phyloP scores from a whole-genome alignment of 2,113 vertebrate species.

The Muntiacus reevesi region DNA sequence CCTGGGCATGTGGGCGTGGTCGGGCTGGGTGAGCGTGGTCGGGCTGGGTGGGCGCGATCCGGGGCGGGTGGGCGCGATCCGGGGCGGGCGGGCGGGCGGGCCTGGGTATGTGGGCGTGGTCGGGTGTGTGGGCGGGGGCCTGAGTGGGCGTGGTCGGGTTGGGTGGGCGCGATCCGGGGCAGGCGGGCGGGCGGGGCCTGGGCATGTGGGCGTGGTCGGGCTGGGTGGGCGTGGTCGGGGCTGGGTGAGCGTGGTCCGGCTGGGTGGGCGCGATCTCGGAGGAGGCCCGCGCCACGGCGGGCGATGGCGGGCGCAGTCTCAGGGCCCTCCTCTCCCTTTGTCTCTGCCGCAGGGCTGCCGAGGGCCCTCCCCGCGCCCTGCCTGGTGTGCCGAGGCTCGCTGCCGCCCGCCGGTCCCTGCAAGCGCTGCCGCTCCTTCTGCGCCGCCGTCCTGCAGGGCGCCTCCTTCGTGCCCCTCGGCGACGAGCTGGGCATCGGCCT shows the following conservation, averaged over 20 bases:
- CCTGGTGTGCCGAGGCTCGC: background rate
- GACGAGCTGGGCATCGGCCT: background rate
- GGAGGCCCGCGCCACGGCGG: too few relatives aligned
- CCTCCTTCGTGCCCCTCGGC: background rate
- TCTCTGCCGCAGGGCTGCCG: background rate
- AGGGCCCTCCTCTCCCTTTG: background rate
- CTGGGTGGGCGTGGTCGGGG: background rate
- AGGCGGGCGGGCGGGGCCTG: too few relatives aligned
- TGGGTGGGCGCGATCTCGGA: background rate
- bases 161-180: too few relatives aligned
- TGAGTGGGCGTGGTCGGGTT: too few relatives aligned
- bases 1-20: background rate
- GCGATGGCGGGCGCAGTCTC: accelerated
- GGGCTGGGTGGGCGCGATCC: too few relatives aligned
- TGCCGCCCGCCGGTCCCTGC: background rate
- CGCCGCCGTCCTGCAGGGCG: background rate
- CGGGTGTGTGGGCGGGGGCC: too few relatives aligned
- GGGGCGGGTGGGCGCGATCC: too few relatives aligned
- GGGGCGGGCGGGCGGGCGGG: too few relatives aligned
- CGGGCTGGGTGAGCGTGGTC: too few relatives aligned
- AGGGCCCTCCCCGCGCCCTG: background rate
- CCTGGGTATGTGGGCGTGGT: too few relatives aligned
- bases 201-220: background rate
- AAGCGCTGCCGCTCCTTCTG: conserved; percentile 28
- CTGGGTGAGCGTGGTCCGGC: background rate